Evolutionary conservation across 2,888 invertebrate genomes (phyloP), one percentile per base, ranked within the genome.

Genomic region (Marronus borbonicus): DNA sequence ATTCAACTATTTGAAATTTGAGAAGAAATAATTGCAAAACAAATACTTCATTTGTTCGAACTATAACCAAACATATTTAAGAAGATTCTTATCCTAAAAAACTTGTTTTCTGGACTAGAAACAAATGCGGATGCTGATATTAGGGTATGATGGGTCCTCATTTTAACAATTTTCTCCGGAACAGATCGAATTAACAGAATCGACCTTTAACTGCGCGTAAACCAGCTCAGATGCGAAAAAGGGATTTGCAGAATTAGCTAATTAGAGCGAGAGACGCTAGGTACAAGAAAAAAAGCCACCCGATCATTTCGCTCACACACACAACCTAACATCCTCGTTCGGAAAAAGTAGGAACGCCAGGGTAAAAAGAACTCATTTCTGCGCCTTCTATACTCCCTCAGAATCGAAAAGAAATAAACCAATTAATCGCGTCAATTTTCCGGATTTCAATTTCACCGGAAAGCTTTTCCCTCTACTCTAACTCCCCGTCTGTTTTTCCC

Each of bases 351-450:
- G 5, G 17, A 55, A 5, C n/a, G n/a, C 39, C 17, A 0, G 2
- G 24, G 14, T 24, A 68, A 12, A 44, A 20, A 60, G 28, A 58
- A 60, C 60, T 39, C 17, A 60, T 72, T 72, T 72, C 72, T 58
- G 39, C 72, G 60, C 72, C 60, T 72, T 20, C 39, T 44, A 55
- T 55, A 55, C 17, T 39, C 17, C 39, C 28, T 20, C 39, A 20
- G 24, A 58, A 72, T 72, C 72, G 72, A 60, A 72, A 72, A 72
- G 72, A 60, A 72, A 72, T 72, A 72, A 72, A 72, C 72, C 72
- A 72, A 72, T 72, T 72, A 72, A 72, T 72, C 72, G 72, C 72
- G 60, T 72, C 72, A 72, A 72, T 72, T 72, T 72, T 72, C 72
- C 60, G 60, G 72, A 72, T 72, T 72, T 72, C 72, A 72, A 72